Percentiles rank a stretch among this genome's conserved stretches.
Conservation (phyloP, 2,888 invertebrate species). For the Anoncus sp. region DNA sequence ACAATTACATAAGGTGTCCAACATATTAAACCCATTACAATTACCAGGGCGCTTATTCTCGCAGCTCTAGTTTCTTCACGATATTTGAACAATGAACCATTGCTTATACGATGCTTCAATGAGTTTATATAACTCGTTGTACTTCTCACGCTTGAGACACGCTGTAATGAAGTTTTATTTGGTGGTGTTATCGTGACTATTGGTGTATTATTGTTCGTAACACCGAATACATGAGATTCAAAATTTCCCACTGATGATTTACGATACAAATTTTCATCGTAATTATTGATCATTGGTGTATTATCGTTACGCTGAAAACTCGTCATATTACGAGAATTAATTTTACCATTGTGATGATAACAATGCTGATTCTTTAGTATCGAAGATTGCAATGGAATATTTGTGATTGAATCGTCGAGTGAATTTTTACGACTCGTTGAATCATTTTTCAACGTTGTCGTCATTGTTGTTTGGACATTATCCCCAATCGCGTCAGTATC, state of each 20-base stretch:
- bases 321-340: not conserved
- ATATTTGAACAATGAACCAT: conserved; percentile 93
- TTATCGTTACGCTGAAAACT: conserved; percentile 32
- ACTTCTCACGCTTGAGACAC: conserved; percentile 82
- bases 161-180: conserved; percentile 82
- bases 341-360: conserved; percentile 16
- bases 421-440: conserved; percentile 43
- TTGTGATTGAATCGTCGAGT: conserved; percentile 29
- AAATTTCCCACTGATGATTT: conserved; percentile 51
- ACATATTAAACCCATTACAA: conserved; percentile 87
- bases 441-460: conserved; percentile 10
- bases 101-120: conserved; percentile 91
- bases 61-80: conserved; percentile 96
- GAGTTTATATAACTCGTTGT: conserved; percentile 89
- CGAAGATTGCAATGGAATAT: conserved; percentile 42
- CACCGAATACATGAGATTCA: conserved; percentile 39
- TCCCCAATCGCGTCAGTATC: too few relatives aligned
- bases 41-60: conserved; percentile 92
- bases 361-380: conserved; percentile 48
- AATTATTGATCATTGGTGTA: too few relatives aligned
- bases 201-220: conserved; percentile 79
- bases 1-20: conserved; percentile 85
- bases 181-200: conserved; percentile 84
- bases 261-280: not conserved
- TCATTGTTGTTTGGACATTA: not conserved